phyloP scores from a whole-genome alignment of 2,797 vertebrate genomes.

The Poeciliopsis infans region DNA sequence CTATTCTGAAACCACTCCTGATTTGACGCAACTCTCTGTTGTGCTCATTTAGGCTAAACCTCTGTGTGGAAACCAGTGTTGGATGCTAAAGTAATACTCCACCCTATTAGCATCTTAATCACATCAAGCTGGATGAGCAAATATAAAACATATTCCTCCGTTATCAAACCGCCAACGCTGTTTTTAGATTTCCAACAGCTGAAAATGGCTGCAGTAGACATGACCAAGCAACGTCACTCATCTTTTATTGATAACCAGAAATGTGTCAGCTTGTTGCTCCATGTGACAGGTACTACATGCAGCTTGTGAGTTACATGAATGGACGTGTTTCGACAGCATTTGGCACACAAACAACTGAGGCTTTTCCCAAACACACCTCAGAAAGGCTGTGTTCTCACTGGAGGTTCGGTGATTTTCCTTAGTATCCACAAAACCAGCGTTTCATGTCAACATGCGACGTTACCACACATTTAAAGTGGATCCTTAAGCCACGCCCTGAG shows the following conservation, averaged over 20 bases:
- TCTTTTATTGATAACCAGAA: background rate
- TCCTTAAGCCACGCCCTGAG: background rate
- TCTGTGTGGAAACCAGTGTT: conserved; percentile 38
- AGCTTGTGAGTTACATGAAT: background rate
- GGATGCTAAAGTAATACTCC: conserved; percentile 31
- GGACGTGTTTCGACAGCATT: background rate
- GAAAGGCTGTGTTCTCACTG: background rate
- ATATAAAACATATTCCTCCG: background rate
- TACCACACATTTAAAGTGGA: background rate
- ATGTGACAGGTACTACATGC: background rate
- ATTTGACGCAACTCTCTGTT: conserved; percentile 52
- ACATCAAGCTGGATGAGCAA: background rate
- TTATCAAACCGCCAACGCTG: background rate
- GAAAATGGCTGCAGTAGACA: too few species aligned
- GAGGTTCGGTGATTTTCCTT: background rate
- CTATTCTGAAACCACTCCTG: conserved; percentile 26
- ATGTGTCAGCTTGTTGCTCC: background rate
- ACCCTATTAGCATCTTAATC: conserved; percentile 4
- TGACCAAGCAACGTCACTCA: background rate
- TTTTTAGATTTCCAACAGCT: background rate
- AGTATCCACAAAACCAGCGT: background rate
- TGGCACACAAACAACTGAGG: background rate
- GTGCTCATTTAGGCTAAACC: conserved; percentile 30
- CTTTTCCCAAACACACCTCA: background rate
- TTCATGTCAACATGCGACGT: background rate